Percentiles rank a stretch among this genome's conserved stretches.
Evolutionary conservation across 2,888 invertebrate genomes (phyloP).

Genomic region (Hydrotaea cyrtoneurina): DNA sequence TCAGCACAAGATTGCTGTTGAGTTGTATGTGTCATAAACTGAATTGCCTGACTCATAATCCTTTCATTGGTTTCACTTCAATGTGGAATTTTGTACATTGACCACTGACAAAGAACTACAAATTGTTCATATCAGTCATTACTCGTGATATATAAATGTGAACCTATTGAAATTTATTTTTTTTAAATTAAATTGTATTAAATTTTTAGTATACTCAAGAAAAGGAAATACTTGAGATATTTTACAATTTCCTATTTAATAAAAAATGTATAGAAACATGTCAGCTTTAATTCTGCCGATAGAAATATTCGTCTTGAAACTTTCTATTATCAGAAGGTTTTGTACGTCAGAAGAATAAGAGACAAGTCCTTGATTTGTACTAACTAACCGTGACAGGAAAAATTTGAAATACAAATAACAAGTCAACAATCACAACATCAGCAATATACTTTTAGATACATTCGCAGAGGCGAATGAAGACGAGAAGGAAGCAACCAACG

Average conservation of each 20-base stretch:
- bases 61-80: no score
- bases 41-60: no score
- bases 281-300: neutral
- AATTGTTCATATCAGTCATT: no score
- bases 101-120: no score
- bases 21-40: no score
- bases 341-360: conserved; percentile 9
- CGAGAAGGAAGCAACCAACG: neutral
- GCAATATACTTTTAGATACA: conserved; percentile 19
- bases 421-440: conserved; percentile 54
- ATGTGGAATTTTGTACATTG: neutral
- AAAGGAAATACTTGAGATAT: neutral
- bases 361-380: conserved; percentile 49
- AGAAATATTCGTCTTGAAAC: neutral
- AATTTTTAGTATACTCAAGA: no score
- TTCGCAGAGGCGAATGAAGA: neutral
- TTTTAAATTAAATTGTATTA: no score
- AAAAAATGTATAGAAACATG: conserved; percentile 3
- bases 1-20: no score
- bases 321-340: neutral
- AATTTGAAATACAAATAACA: conserved; percentile 40
- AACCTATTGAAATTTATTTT: no score
- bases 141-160: no score
- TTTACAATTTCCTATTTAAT: neutral
- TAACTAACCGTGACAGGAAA: conserved; percentile 58